These are phyloP conservation scores for Crypturellus undulatus DNA, from an alignment of 2,113 vertebrate species.

Conservation along the genomic window DNA sequence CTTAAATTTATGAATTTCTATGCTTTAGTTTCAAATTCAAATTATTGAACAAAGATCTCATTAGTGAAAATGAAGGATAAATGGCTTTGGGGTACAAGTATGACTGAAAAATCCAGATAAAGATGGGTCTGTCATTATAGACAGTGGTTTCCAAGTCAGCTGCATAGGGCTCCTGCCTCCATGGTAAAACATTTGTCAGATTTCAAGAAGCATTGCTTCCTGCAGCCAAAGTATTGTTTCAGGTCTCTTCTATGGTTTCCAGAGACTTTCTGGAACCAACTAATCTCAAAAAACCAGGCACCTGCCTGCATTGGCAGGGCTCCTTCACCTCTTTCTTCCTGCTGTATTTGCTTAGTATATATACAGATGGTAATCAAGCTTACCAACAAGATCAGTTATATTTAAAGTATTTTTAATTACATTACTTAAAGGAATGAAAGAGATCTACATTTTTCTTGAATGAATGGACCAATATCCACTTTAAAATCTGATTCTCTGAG, in stretches of 20 bases:
- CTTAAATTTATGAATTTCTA: slow-evolving; percentile 41
- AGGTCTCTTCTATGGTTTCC: neutral
- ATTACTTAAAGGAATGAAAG: neutral
- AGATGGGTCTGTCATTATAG: neutral
- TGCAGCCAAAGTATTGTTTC: neutral
- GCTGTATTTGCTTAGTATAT: neutral
- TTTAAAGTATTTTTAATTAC: neutral
- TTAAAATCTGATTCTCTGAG: neutral
- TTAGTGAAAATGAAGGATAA: slow-evolving; percentile 32
- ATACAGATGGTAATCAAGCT: neutral
- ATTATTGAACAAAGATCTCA: slow-evolving; percentile 39
- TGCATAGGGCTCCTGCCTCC: neutral
- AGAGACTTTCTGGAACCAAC: neutral
- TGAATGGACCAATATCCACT: neutral
- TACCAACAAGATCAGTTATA: neutral
- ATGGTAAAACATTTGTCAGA: neutral
- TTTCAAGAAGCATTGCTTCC: neutral
- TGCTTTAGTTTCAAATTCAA: slow-evolving; percentile 5
- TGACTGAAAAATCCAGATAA: slow-evolving; percentile 24
- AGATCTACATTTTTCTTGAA: neutral
- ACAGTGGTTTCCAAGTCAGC: neutral
- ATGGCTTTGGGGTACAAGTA: neutral
- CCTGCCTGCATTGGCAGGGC: neutral
- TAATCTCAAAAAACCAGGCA: neutral
- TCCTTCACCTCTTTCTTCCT: neutral